Evolutionary conservation across 2,113 vertebrate species (phyloP).

Genomic region (Cervus canadensis): DNA sequence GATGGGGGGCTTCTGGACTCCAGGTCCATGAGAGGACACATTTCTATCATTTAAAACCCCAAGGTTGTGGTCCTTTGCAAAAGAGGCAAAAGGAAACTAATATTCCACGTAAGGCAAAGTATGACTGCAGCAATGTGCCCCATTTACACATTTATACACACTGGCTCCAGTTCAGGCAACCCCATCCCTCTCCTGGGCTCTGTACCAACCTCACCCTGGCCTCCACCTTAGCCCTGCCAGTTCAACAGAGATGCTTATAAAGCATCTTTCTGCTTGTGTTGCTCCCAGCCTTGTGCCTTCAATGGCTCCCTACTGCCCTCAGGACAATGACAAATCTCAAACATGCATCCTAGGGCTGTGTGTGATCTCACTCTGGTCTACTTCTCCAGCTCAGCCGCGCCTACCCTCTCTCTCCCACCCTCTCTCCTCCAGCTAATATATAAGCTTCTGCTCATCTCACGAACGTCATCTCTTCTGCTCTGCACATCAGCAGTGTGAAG

Average conservation of each 20-base stretch:
- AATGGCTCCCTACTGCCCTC: background rate
- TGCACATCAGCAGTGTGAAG: background rate
- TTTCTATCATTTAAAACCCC: background rate
- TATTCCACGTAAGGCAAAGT: background rate
- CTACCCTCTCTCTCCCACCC: background rate
- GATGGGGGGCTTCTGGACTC: background rate
- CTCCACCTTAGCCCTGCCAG: background rate
- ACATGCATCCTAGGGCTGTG: rapidly evolving
- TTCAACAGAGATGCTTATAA: background rate
- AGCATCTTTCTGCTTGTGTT: background rate
- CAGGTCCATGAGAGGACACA: background rate
- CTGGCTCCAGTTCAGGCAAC: rapidly evolving
- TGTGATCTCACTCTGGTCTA: background rate
- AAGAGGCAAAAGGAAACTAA: background rate
- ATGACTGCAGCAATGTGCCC: background rate
- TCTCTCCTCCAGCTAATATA: background rate
- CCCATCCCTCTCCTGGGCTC: background rate
- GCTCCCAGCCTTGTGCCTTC: background rate
- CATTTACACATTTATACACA: rapidly evolving
- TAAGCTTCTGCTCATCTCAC: background rate
- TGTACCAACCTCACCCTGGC: background rate
- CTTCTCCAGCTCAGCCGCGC: background rate
- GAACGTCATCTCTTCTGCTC: background rate
- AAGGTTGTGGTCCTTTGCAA: background rate
- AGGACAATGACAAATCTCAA: background rate